Conservation (phyloP, 2,113 vertebrate genomes). For the Symphodus melops region DNA sequence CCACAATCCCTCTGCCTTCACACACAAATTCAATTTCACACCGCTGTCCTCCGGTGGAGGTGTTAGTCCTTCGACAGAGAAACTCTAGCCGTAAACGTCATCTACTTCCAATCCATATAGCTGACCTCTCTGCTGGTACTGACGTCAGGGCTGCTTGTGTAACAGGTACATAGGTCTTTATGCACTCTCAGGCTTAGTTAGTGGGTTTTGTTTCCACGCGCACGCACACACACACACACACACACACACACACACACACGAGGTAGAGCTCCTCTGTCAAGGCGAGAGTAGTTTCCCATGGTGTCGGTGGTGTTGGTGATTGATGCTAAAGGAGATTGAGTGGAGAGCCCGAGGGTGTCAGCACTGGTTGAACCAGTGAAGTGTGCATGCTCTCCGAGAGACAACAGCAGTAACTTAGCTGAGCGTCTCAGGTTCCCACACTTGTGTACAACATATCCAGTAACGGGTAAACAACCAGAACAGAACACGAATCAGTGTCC, state of each 20-base stretch:
- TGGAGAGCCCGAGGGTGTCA: conserved; percentile 54
- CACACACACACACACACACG: neutral
- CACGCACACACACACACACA: too few species aligned
- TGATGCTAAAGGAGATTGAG: conserved; percentile 57
- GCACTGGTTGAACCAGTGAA: conserved; percentile 60
- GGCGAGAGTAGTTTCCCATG: conserved; percentile 47
- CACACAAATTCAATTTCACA: conserved; percentile 8
- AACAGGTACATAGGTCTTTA: conserved; percentile 32
- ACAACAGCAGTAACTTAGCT: conserved; percentile 64
- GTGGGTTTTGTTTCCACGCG: conserved; percentile 60
- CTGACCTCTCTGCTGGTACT: conserved; percentile 9
- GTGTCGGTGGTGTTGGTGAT: conserved; percentile 36
- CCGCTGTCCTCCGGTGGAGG: conserved; percentile 1
- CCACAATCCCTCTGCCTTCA: conserved; percentile 3
- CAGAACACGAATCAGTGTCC: conserved; percentile 45
- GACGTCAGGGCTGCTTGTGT: conserved; percentile 32
- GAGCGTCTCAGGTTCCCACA: conserved; percentile 65
- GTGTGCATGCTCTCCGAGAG: conserved; percentile 43
- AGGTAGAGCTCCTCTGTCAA: conserved; percentile 53
- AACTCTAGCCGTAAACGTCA: conserved; percentile 22
- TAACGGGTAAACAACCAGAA: conserved; percentile 70
- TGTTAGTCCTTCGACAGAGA: conserved; percentile 24
- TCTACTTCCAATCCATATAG: conserved; percentile 37
- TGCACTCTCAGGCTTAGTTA: conserved; percentile 29
- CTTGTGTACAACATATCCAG: conserved; percentile 64